Conservation (phyloP, 2,888 invertebrate species). For the Elaeidobius kamerunicus region DNA sequence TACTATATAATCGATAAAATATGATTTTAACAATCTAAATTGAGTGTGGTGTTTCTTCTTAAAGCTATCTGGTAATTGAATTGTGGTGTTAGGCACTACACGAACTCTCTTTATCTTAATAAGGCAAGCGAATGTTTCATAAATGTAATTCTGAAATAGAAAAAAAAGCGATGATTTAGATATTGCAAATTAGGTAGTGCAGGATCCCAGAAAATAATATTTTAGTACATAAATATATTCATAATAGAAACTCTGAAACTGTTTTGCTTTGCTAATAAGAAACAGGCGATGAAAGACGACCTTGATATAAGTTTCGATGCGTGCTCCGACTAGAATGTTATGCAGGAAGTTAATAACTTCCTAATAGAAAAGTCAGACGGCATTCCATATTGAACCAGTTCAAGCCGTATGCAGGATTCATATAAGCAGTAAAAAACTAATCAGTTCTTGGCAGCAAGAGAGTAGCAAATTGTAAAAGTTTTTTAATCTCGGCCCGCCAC, state of each 20-base stretch:
- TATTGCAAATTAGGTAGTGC: not conserved
- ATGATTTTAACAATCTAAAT: constrained; percentile 8
- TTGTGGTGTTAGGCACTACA: constrained; percentile 39
- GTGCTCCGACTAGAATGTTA: too few relatives aligned
- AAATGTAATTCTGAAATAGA: constrained; percentile 14
- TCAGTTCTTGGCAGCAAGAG: not conserved
- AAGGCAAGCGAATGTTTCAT: constrained; percentile 25
- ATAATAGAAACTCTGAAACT: not conserved
- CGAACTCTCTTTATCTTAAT: constrained; percentile 33
- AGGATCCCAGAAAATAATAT: not conserved
- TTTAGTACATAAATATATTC: not conserved
- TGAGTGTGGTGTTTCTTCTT: constrained; percentile 20
- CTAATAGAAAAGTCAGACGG: not conserved
- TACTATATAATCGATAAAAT: constrained; percentile 5
- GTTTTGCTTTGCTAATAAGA: too few relatives aligned
- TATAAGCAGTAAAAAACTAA: not conserved
- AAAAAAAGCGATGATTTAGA: constrained; percentile 1
- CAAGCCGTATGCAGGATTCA: not conserved
- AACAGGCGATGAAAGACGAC: too few relatives aligned
- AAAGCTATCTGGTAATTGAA: constrained; percentile 25
- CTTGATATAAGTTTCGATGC: too few relatives aligned
- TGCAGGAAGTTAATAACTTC: too few relatives aligned
- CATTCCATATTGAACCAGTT: not conserved
- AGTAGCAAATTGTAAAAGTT: constrained; percentile 2
- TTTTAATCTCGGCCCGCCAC: not conserved